Base-by-base conservation (phyloP, 2,888 invertebrate genomes). In the Morinoia aosen region DNA sequence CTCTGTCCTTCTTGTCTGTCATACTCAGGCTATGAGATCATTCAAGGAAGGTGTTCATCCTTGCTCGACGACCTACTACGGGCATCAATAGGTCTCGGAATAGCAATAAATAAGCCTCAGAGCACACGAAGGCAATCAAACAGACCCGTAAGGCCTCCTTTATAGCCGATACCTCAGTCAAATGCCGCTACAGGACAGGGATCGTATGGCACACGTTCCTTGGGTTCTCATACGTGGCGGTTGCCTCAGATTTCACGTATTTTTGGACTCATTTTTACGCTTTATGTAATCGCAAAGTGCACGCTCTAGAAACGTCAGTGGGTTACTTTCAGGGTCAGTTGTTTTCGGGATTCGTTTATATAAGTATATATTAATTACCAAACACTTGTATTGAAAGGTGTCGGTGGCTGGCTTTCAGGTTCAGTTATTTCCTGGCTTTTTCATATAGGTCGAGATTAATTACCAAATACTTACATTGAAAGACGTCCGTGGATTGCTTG, bases 111-210 rank as follows among this genome's bases (percentile, higher is more conserved):
- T 93, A 57, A 58, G 93, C 56, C 57, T 57, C n/a, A 56, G 33
- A 57, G 57, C 93, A 48, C 93, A 57, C 58, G 48, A 25, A 12
- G 57, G 93, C 93, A 93, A 93, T 93, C 93, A 93, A 93, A 93
- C 93, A 93, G 57, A 19, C 48, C 93, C n/a, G 57, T 57, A 93
- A 93, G 93, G n/a, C 93, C 14, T 33, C 33, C 57, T 93, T 93
- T 93, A 93, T 57, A 25, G 58, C 93, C 93, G 58, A 93, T 93
- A 57, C 93, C 48, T 93, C 93, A 93, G 93, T 93, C 93, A 93
- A 93, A 93, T 93, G 58, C 93, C 93, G 58, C 11, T 57, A 39
- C 90, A 76, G 25, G 76, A 16, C 76, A 25, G 8, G 25, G 25
- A 25, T 33, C 25, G 19, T 25, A 33, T 33, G 76, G 25, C 33